Conservation (phyloP, 2,888 invertebrate species). For the Limnephilus lunatus region DNA sequence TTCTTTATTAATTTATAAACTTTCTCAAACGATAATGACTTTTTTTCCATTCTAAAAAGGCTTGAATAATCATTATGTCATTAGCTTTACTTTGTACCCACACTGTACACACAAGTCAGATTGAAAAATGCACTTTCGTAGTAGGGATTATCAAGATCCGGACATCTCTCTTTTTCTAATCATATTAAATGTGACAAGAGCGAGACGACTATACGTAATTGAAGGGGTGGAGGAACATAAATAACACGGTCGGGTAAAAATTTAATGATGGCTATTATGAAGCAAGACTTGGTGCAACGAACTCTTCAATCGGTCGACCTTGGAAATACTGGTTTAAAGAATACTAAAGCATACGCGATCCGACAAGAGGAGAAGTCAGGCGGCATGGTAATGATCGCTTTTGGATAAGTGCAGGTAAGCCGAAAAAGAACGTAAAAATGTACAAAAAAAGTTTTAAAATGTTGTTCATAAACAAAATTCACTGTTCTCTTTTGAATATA, state of each 20-base stretch:
- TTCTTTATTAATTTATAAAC: conserved; percentile 40
- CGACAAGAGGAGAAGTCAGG: not conserved
- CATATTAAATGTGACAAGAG: conserved; percentile 31
- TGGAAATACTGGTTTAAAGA: conserved; percentile 64
- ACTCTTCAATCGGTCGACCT: conserved; percentile 61
- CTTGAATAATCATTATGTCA: conserved; percentile 53
- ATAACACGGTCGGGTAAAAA: conserved; percentile 65
- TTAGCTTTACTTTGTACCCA: conserved; percentile 55
- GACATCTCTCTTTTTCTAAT: conserved; percentile 50
- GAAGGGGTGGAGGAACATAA: conserved; percentile 63
- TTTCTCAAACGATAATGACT: conserved; percentile 24
- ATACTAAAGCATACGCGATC: not conserved
- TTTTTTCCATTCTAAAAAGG: conserved; percentile 22
- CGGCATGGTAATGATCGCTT: not conserved
- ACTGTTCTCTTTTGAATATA: no score
- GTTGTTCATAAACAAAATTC: no score
- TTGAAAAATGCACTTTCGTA: conserved; percentile 62
- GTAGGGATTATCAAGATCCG: not conserved
- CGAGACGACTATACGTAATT: conserved; percentile 50
- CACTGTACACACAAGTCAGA: conserved; percentile 60
- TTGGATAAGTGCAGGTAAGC: not conserved
- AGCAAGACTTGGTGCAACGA: conserved; percentile 64
- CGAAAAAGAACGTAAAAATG: not conserved
- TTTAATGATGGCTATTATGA: conserved; percentile 66
- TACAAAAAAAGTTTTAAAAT: no score